These are phyloP conservation scores for Riparia riparia DNA, from an alignment of 2,113 vertebrate species.

Conservation along the genomic window DNA sequence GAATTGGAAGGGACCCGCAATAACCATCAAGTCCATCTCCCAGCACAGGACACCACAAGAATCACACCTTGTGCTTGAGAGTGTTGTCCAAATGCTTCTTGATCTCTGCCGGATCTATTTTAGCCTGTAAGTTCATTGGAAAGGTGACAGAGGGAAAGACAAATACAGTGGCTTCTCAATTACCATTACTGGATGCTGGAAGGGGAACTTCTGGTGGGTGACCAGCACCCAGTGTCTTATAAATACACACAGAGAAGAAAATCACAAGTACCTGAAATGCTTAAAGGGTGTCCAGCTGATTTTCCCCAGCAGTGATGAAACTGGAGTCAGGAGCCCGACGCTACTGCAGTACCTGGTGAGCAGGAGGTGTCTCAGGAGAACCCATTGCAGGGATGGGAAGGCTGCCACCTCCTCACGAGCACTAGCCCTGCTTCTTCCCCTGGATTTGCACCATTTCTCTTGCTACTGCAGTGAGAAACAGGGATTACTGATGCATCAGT, in stretches of 20 bases:
- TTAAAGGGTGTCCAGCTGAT: background rate
- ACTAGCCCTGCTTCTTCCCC: background rate
- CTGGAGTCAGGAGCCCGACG: accelerated
- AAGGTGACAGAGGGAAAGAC: background rate
- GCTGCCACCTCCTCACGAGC: accelerated
- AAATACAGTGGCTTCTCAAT: background rate
- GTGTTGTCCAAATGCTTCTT: background rate
- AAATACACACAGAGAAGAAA: background rate
- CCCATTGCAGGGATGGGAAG: accelerated
- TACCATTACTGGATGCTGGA: background rate
- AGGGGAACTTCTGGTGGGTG: background rate
- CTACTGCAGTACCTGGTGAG: accelerated
- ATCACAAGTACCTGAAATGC: background rate
- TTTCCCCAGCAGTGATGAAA: background rate
- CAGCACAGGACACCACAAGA: background rate
- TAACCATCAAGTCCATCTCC: background rate
- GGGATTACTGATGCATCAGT: background rate
- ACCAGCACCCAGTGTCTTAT: background rate
- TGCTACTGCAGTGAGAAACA: background rate
- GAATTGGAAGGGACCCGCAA: background rate
- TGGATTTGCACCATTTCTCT: background rate
- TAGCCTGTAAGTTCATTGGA: background rate
- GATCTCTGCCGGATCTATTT: background rate
- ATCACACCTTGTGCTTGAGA: background rate
- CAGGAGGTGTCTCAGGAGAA: background rate